Evolutionary conservation across 2,113 vertebrate species (phyloP), one percentile per base, ranked within the genome.

Genomic region (Psilopogon haemacephalus): DNA sequence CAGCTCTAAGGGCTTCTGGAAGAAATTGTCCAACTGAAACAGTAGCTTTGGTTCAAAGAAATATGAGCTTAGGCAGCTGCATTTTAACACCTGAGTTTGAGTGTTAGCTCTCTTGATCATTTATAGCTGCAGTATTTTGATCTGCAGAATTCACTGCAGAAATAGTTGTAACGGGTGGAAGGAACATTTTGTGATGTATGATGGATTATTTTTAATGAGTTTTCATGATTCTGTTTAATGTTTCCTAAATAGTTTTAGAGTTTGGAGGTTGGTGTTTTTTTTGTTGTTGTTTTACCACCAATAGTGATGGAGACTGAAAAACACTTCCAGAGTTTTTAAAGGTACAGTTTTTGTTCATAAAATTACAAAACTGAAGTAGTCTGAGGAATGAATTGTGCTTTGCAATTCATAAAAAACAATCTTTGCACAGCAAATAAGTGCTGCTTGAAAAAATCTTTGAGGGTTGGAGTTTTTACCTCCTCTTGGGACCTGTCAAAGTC

Each of bases 21-120:
- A 96, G 92, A 89, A 94, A 92, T 95, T 95, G 93, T 93, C 92
- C 62, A 56, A 48, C 82, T 96, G 91, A 94, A 93, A 96, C 93
- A 84, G 94, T 95, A 94, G 94, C 85, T 94, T 95, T 91, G 69
- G 37, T 94, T 96, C 82, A 93, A 95, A 96, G 95, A 75, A 89
- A 20, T 60, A 4, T 37, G 75, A 72, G 65, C 82, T 95, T 94
- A 94, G 91, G 88, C 92, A 93, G 95, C 77, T 72, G 83, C 87
- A 48, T 93, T 94, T 93, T 91, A 92, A 38, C 80, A 95, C 94
- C 90, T 95, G 91, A 95, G 92, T 96, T 95, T 95, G 87, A 86
- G 16, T 92, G 88, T 87, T 87, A 83, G 89, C 42, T 88, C 93
- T 96, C 86, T 95, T 73, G 38, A 60, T 94, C 52, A 21, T 94